Base-by-base conservation (phyloP, 2,888 invertebrate genomes). In the Drosophila limbata region DNA sequence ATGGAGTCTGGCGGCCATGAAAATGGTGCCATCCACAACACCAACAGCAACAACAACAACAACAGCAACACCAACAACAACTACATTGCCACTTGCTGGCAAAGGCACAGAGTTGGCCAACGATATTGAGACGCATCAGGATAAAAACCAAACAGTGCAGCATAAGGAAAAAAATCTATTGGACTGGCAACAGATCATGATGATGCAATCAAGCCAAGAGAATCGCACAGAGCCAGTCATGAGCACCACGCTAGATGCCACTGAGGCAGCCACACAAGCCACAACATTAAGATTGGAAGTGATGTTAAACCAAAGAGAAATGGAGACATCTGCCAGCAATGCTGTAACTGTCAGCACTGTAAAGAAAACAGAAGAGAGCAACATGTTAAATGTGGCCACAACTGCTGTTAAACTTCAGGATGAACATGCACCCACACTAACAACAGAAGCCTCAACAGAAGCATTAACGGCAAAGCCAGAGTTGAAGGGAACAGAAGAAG, bases 1-100 rank as follows among this genome's bases (percentile, higher is more conserved):
- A 1, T 92, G 92, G 91, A 90, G 90, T 33, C 71, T 92, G 56
- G 91, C 90, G 0, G 84, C 88, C 10, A 86, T 92, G 88, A 92
- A 91, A 84, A 70, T 84, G 39, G 84, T 90, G 53, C 90, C 89
- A 4, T 42, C 33, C 66, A 68, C 62, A 53, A 35, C 66, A 28
- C 48, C 60, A 13, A 6, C 28, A 8, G 10, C 64, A 9, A 17
- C 60, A 15, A 60, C 73, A n/a, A 53, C n/a, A 61, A 61, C 10
- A 64, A 71, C 15, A 50, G 15, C 40, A 61, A 61, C 10, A 64
- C 69, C 15, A 50, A 21, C 40, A 53, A 3, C 15, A 50, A 56
- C 62, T 59, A 3, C 21, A 44, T 1, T 15, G 15, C 10, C 10
- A 40, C n/a, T 11, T 17, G 0, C 48, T 40, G 10, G 25, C 2